Percentiles rank a stretch among this genome's conserved stretches.
Evolutionary conservation across 2,113 vertebrate genomes (phyloP).

Genomic region (Prunella fulvescens): DNA sequence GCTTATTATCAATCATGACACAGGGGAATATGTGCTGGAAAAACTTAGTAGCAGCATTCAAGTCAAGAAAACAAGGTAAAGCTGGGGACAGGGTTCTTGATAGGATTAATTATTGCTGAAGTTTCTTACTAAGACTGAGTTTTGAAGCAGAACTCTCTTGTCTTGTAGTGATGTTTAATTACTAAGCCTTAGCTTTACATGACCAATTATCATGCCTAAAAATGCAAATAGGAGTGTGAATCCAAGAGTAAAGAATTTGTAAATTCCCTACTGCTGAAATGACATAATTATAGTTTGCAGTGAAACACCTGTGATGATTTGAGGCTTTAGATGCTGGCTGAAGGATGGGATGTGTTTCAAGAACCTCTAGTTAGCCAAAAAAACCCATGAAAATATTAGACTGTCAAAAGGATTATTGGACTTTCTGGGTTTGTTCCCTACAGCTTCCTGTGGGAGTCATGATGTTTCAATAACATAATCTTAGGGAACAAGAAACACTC

Average conservation of each 20-base stretch:
- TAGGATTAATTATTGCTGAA: not conserved
- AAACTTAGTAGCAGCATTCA: conserved; percentile 98
- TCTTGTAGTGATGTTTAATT: not conserved
- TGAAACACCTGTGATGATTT: not conserved
- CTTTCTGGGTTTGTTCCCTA: not conserved
- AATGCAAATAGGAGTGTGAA: not conserved
- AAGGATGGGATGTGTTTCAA: not conserved
- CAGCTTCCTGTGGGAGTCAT: not conserved
- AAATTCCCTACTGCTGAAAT: not conserved
- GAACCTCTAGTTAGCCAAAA: not conserved
- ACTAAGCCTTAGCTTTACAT: not conserved
- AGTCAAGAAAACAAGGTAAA: conserved; percentile 98
- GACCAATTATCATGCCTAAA: not conserved
- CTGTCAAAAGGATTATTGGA: not conserved
- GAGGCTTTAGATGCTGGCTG: not conserved
- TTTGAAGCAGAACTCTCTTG: not conserved
- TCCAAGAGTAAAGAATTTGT: not conserved
- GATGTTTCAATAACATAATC: not conserved
- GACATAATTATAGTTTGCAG: not conserved
- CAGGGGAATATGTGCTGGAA: conserved; percentile 93
- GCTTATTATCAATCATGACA: conserved; percentile 98
- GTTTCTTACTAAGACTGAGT: not conserved
- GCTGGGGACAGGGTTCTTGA: not conserved
- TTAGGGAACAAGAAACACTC: not conserved
- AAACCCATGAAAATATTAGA: not conserved